A percentile compares a stretch with the other conserved stretches of the same genome.
These are phyloP conservation scores for Gallirallus australis DNA, from an alignment of 2,797 vertebrate genomes.

Conservation along the genomic window DNA sequence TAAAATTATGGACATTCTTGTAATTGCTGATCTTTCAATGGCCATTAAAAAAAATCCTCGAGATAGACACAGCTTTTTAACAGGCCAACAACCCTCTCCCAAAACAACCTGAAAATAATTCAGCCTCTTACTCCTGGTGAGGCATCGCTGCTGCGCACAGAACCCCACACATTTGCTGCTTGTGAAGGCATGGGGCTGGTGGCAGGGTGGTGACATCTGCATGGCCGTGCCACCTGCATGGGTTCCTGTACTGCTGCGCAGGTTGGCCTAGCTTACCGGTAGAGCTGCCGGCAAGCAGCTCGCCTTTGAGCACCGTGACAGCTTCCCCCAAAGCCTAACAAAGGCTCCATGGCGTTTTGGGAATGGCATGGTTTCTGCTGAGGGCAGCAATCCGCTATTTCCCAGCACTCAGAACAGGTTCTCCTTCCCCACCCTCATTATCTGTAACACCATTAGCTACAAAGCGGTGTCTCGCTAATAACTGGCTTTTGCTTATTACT, in stretches of 20 bases:
- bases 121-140: neutral
- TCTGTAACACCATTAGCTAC: conserved; percentile 29
- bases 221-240: neutral
- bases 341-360: neutral
- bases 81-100: neutral
- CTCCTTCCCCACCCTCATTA: conserved; percentile 1
- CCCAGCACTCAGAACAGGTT: conserved; percentile 10
- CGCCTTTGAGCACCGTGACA: neutral
- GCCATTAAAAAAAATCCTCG: neutral
- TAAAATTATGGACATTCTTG: neutral
- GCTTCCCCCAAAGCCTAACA: neutral
- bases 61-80: neutral
- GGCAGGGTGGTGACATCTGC: neutral
- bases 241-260: neutral
- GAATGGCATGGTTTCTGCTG: neutral
- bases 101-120: neutral
- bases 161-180: neutral
- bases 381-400: neutral
- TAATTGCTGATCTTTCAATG: neutral
- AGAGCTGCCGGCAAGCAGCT: conserved; percentile 7
- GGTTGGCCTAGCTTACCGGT: neutral
- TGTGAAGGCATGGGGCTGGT: accelerated
- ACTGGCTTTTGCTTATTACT: conserved; percentile 32
- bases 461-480: conserved; percentile 7
- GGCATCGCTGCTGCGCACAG: neutral